phyloP scores from a whole-genome alignment of 2,888 invertebrate genomes.

The Tinea semifulvella region DNA sequence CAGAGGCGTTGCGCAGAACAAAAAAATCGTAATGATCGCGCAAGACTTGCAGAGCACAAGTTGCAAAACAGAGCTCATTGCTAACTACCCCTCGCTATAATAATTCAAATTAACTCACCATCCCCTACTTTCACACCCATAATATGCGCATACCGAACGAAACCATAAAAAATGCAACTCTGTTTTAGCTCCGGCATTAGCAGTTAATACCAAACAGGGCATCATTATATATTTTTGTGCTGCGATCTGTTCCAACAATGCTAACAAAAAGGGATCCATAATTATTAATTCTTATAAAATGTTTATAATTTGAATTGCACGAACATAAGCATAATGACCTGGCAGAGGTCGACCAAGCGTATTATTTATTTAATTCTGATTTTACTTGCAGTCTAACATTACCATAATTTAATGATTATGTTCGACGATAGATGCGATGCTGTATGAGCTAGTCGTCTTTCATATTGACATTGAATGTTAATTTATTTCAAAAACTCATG shows the following conservation, averaged over 20 bases:
- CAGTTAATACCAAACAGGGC: background rate
- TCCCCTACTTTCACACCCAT: conserved; percentile 40
- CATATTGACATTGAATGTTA: too few species aligned
- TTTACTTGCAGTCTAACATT: conserved; percentile 3
- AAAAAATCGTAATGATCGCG: conserved; percentile 6
- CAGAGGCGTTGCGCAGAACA: conserved; percentile 10
- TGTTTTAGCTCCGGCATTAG: background rate
- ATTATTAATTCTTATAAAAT: conserved; percentile 2
- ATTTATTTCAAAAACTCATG: too few species aligned
- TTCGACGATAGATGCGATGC: conserved; percentile 6
- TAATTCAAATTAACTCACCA: conserved; percentile 37
- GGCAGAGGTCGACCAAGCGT: background rate
- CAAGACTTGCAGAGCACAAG: conserved; percentile 7
- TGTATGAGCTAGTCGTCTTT: conserved; percentile 1
- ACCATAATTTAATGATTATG: conserved; percentile 3
- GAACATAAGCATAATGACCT: background rate
- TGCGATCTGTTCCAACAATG: background rate
- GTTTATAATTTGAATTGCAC: background rate
- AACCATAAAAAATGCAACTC: background rate
- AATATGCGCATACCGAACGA: conserved; percentile 4
- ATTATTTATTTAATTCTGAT: conserved; percentile 6
- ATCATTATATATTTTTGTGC: background rate
- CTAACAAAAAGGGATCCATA: background rate
- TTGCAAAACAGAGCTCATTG: conserved; percentile 11
- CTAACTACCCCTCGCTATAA: conserved; percentile 26